Base-by-base conservation (phyloP, 2,888 invertebrate genomes). In the Parnassius smintheus region DNA sequence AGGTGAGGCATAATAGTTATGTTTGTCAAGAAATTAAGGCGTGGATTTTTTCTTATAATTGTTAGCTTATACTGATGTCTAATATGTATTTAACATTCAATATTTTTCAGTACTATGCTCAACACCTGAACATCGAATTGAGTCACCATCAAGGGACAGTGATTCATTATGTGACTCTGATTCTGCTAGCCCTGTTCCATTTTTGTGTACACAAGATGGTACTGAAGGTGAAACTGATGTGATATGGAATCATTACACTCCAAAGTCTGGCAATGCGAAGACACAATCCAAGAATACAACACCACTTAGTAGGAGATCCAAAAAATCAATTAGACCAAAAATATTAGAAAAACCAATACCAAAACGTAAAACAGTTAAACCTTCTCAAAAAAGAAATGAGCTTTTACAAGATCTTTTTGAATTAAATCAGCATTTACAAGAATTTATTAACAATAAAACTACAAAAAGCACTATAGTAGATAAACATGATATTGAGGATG, bases 161-260 rank as follows among this genome's bases (percentile, higher is more conserved):
- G 90, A 89, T 68, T 89, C 90, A 7, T 70, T 88, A 48, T 85
- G 77, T 69, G 88, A 85, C 66, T 91, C 91, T 0, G 91, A 90
- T 56, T 80, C 86, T 12, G 83, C 83, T 1, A 91, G 91, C 66
- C 92, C 92, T 4, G 90, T 92, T 0, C 91, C 90, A 9, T 92
- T 92, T 74, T 67, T 89, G 10, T 92, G 91, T 67, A 92, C 92
- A 1, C 92, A 92, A 78, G 92, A 92, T 79, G 92, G 91, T 11
- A 81, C 86, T 2, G 89, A 90, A 66, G 92, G 91, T 2, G 87
- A 88, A 75, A 88, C 86, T 13, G 91, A 92, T 72, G 92, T 92
- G 13, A 83, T 92, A 11, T 92, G 92, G 92, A 92, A 92, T 69
- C 91, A 86, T 65, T 91, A 92, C 71, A 90, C 92, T 69, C 91